Evolutionary conservation across 2,888 invertebrate genomes (phyloP), one percentile per base, ranked within the genome.

Genomic region (Eledona agricola): DNA sequence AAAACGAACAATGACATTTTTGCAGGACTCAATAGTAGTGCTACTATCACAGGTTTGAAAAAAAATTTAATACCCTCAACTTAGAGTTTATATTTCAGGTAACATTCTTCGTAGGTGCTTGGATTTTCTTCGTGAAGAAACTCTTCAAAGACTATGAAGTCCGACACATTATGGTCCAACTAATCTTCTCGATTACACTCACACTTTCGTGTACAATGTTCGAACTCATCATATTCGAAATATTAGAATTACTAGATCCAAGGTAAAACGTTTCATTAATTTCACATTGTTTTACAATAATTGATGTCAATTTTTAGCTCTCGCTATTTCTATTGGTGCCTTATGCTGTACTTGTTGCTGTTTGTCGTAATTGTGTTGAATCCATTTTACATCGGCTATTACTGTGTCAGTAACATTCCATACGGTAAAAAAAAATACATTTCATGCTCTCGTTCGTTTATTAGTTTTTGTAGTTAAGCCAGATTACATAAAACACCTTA

Each of bases 201-300:
- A 90, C 98, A 0, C 80, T 99, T 7, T 98, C 98, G 12, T 96
- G 98, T 71, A 95, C 96, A 1, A 96, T 99, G 95, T 99, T 99
- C 77, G 98, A 99, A 75, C 80, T 99, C 50, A 98, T 99, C 55
- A 99, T 99, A 72, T 99, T 99, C 79, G 99, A 99, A 81, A 99
- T 99, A 62, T 81, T 97, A 52, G 96, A 92, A 16, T 86, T 96
- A 60, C 79, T 99, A 58, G 94, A 96, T 73, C 86, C 93, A 10
- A 91, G 90, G 90, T 70, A 72, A 29, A 40, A 31, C 22, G 9
- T 32, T n/a, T n/a, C n/a, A 15, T 20, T 17, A 26, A 13, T 29
- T 43, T 38, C 19, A 7, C 1, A 9, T 10, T 15, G 4, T 43
- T 20, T 4, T 26, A 1, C 3, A 16, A n/a, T 49, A 5, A 1